Conservation (phyloP, 2,113 vertebrate species). For the Stigmatopora argus region DNA sequence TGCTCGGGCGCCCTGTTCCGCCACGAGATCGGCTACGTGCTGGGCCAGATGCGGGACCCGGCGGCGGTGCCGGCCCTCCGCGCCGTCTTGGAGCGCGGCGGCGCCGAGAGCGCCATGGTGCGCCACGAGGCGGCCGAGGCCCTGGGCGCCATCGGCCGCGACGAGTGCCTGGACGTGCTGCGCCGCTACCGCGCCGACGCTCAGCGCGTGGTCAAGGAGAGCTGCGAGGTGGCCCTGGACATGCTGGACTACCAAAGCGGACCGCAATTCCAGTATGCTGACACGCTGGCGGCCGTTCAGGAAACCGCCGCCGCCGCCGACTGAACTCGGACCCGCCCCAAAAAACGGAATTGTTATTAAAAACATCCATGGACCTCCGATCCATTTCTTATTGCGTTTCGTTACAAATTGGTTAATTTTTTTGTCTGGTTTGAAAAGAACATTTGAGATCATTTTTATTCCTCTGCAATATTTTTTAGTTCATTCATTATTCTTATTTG, state of each 20-base stretch:
- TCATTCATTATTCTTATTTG: too few species aligned
- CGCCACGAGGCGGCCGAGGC: conserved; percentile 93
- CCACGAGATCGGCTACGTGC: conserved; percentile 88
- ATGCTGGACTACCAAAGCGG: conserved; percentile 81
- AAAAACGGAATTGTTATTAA: too few species aligned
- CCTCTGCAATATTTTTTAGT: too few species aligned
- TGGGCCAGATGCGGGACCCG: conserved; percentile 89
- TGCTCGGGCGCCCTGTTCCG: conserved; percentile 85
- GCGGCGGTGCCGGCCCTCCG: conserved; percentile 76
- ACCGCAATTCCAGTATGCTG: conserved; percentile 84
- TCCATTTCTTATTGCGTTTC: too few species aligned
- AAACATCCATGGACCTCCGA: too few species aligned
- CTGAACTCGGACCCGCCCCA: too few species aligned
- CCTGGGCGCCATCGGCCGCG: conserved; percentile 84
- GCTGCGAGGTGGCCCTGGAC: conserved; percentile 91
- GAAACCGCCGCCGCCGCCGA: conserved; percentile 5
- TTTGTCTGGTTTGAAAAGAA: too few species aligned
- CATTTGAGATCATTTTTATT: too few species aligned
- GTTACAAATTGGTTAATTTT: too few species aligned
- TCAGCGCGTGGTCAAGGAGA: conserved; percentile 90
- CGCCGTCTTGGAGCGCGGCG: conserved; percentile 48
- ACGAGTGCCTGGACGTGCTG: conserved; percentile 77
- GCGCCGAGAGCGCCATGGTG: conserved; percentile 89
- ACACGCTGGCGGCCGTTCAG: conserved; percentile 69
- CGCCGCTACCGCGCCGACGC: conserved; percentile 63